Evolutionary conservation across 1,140 invertebrate genomes (phyloP), one percentile per base, ranked within the genome.

Genomic region (Euura saliciscinereae): DNA sequence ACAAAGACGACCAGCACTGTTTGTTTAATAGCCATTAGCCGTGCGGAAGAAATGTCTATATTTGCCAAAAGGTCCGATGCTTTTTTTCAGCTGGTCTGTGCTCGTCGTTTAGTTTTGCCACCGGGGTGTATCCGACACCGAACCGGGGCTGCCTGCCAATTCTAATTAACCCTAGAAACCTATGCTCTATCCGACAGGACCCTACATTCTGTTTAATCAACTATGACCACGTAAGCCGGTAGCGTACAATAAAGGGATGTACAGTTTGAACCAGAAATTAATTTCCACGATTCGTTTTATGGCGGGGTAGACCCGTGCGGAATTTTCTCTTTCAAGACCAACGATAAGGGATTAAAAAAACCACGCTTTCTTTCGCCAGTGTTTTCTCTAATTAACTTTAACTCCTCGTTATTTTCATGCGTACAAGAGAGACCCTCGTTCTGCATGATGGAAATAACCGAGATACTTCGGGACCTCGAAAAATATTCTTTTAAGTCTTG

Each of bases 1-100:
- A 59, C 51, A 59, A 6, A 59, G 51, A 59, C 51, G 51, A 59
- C 51, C 51, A n/a, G 13, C 51, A 59, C 51, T 59, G 51, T 59
- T 59, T 59, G 51, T 59, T 59, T 59, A 59, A 59, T 59, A 59
- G 51, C 51, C 51, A 59, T 59, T 59, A 59, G 51, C 51, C 51
- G 51, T 5, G 6, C 3, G 6, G 51, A 59, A 59, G 51, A 59
- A 59, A 59, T 59, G 4, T 59, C 51, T 59, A 59, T 59, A 59
- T 59, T 59, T 59, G 51, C 51, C 51, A 59, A 11, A 59, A 59
- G 51, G 28, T 28, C 28, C 28, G 28, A 28, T 28, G 28, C 5
- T 59, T n/a, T 59, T 59, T 59, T 59, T 59, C 51, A 7, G 46
- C 13, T 59, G 8, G 3, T 59, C 51, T 11, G 28, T 28, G 6